phyloP scores from a whole-genome alignment of 2,113 vertebrate genomes.

The Setophaga coronata region DNA sequence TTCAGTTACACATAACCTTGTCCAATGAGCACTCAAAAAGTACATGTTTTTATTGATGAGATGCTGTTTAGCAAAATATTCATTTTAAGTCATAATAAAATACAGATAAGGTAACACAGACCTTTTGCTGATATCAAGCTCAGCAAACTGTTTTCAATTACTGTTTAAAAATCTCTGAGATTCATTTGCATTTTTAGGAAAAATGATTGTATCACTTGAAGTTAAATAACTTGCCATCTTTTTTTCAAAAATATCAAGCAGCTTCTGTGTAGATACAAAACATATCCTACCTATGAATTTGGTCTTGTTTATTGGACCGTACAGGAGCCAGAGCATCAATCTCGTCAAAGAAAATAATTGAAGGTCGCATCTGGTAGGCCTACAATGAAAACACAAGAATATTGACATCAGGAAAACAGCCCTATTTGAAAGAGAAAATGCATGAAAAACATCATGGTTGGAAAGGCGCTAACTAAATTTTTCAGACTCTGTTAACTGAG shows the following conservation, averaged over 20 bases:
- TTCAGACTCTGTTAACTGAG: not conserved
- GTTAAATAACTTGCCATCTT: not conserved
- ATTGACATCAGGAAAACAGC: not conserved
- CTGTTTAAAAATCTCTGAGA: not conserved
- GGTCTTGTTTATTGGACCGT: slow-evolving; percentile 90
- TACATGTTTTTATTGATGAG: not conserved
- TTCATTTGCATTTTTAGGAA: not conserved
- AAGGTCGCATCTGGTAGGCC: slow-evolving; percentile 92
- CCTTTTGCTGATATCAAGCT: not conserved
- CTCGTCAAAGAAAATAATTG: slow-evolving; percentile 96
- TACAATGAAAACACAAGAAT: slow-evolving; percentile 44
- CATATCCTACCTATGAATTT: slow-evolving; percentile 87
- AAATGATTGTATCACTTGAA: not conserved
- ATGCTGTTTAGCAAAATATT: not conserved
- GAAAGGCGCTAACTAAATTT: not conserved
- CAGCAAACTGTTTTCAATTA: not conserved
- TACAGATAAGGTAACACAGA: not conserved
- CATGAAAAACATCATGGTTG: not conserved
- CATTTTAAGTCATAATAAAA: not conserved
- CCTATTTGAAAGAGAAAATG: not conserved
- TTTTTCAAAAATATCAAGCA: not conserved
- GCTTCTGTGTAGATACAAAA: not conserved
- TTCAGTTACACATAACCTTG: not conserved
- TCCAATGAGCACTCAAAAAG: not conserved
- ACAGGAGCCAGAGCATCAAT: slow-evolving; percentile 93